Percentiles rank a stretch among this genome's conserved stretches.
These are phyloP conservation scores for Hylia prasina DNA, from an alignment of 2,113 vertebrate genomes.

Conservation along the genomic window DNA sequence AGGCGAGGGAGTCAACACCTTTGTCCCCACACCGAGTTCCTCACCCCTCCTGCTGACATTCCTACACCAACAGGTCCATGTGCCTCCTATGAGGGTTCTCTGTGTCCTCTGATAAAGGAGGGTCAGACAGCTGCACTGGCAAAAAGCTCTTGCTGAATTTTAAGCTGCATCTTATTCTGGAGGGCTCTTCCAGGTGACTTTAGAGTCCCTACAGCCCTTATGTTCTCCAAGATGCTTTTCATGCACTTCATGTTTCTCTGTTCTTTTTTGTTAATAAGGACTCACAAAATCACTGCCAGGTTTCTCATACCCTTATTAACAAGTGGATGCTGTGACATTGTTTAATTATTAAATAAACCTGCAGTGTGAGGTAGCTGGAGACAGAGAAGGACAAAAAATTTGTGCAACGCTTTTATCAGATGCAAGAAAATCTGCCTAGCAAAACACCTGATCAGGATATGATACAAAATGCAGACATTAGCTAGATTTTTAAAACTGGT, in stretches of 20 bases:
- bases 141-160: background rate
- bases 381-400: background rate
- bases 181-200: background rate
- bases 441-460: background rate
- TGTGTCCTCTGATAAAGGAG: background rate
- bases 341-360: slow-evolving; percentile 18
- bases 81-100: background rate
- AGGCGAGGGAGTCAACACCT: background rate
- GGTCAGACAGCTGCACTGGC: background rate
- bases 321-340: background rate
- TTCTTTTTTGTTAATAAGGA: background rate
- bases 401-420: background rate
- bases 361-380: background rate
- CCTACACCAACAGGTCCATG: rapidly evolving
- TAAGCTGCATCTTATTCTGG: background rate
- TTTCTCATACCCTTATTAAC: background rate
- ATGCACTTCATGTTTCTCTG: background rate
- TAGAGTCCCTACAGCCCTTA: background rate
- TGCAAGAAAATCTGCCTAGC: background rate
- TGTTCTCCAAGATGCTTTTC: background rate
- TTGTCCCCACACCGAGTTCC: rapidly evolving
- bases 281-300: background rate
- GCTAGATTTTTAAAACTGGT: background rate
- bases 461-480: background rate
- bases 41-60: background rate